A percentile compares a stretch with the other conserved stretches of the same genome.
Conservation (phyloP, 2,797 vertebrate species). For the Glossophaga mutica region DNA sequence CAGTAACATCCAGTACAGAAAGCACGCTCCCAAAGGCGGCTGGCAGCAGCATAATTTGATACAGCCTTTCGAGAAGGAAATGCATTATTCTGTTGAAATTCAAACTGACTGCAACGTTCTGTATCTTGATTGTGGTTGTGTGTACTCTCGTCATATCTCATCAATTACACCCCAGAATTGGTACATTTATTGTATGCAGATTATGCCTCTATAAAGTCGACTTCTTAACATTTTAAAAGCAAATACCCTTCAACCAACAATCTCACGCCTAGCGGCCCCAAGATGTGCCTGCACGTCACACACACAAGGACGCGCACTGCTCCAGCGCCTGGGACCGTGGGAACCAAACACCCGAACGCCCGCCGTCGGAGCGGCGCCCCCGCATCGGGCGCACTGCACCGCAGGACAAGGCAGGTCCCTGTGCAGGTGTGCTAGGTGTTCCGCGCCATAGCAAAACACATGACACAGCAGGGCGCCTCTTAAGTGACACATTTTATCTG, state of each 20-base stretch:
- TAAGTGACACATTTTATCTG: background rate
- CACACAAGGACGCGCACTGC: background rate
- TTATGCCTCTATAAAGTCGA: background rate
- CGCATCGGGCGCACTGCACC: accelerated
- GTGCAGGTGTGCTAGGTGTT: background rate
- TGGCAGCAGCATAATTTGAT: background rate
- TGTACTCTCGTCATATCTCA: background rate
- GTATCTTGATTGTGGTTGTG: background rate
- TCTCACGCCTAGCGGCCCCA: background rate
- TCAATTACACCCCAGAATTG: background rate
- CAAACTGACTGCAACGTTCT: background rate
- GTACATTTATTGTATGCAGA: background rate
- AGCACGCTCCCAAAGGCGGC: background rate
- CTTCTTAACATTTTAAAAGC: background rate
- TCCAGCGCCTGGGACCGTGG: background rate
- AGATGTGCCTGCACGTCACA: background rate
- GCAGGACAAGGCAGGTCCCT: background rate
- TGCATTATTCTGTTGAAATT: background rate
- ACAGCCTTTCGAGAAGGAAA: background rate
- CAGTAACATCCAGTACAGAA: background rate
- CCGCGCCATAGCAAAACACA: background rate
- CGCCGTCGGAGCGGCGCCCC: background rate
- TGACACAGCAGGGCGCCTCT: accelerated
- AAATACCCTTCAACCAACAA: background rate
- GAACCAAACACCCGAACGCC: background rate